phyloP scores from a whole-genome alignment of 2,797 vertebrate genomes.

The Ctenosaura bakeri region DNA sequence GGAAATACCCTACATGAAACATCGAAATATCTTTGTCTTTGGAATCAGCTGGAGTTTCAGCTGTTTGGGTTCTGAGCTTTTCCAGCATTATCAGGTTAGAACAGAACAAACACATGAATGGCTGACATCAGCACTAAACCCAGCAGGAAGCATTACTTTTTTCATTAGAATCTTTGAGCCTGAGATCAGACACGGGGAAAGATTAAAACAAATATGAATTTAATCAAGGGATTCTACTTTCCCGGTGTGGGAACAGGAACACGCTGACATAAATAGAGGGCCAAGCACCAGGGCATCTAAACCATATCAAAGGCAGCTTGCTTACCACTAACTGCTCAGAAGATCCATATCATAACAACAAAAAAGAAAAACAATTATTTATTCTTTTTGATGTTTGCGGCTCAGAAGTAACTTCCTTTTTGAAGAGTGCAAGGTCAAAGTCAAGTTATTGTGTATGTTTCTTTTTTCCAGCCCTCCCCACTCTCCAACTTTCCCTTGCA shows the following conservation, averaged over 20 bases:
- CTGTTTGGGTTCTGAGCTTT: conserved; percentile 62
- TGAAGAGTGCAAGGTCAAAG: conserved; percentile 94
- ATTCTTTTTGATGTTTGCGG: conserved; percentile 98
- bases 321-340: conserved; percentile 95
- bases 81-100: conserved; percentile 78
- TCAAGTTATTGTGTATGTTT: conserved; percentile 82
- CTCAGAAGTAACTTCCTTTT: conserved; percentile 86
- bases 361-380: conserved; percentile 99
- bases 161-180: conserved; percentile 89
- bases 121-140: conserved; percentile 79
- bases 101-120: conserved; percentile 80
- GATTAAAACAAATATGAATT: conserved; percentile 99
- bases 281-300: conserved; percentile 92
- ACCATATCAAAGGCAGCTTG: conserved; percentile 96
- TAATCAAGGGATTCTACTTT: conserved; percentile 93
- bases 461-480: not conserved
- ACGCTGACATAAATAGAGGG: conserved; percentile 89
- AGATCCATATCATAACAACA: conserved; percentile 97
- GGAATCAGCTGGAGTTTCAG: conserved; percentile 65
- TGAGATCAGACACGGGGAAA: conserved; percentile 88
- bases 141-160: conserved; percentile 84
- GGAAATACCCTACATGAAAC: conserved; percentile 55
- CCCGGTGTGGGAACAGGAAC: conserved; percentile 89
- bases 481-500: conserved; percentile 66
- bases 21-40: conserved; percentile 68